Evolutionary conservation across 2,113 vertebrate species (phyloP).

Genomic region (Eudorcas thomsonii): DNA sequence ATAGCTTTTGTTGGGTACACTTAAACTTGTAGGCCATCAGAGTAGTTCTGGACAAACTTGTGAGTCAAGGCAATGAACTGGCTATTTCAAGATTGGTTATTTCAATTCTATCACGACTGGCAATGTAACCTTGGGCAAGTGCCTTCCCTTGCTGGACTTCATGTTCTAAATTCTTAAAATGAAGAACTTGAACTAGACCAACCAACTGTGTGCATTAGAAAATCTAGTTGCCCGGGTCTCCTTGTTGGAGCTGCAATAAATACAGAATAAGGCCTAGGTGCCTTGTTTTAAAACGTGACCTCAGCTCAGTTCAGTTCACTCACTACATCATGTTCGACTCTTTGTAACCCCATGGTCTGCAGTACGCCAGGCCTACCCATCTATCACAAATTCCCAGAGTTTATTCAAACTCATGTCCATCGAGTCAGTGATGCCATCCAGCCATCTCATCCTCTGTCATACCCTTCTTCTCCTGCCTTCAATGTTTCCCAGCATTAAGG

Average conservation of each 20-base stretch:
- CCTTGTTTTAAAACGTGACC: neutral
- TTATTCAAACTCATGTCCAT: neutral
- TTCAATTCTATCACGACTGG: neutral
- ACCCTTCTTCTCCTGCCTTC: neutral
- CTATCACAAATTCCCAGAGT: neutral
- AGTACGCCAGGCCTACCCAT: neutral
- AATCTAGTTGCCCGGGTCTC: neutral
- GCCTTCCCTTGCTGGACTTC: neutral
- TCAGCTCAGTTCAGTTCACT: neutral
- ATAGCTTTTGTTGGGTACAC: neutral
- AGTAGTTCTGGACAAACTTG: constrained; percentile 3
- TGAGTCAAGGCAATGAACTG: neutral
- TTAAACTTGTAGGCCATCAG: neutral
- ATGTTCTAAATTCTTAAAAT: neutral
- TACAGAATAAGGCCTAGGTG: neutral
- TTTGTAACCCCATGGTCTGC: neutral
- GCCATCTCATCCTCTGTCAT: neutral
- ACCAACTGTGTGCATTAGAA: neutral
- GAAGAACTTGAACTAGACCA: neutral
- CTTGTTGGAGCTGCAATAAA: neutral
- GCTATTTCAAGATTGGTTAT: neutral
- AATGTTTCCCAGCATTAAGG: neutral
- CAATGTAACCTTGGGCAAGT: neutral
- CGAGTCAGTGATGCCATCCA: neutral
- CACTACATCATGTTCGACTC: neutral